phyloP scores from a whole-genome alignment of 2,113 vertebrate species.

The Neodontobutis hainanensis region DNA sequence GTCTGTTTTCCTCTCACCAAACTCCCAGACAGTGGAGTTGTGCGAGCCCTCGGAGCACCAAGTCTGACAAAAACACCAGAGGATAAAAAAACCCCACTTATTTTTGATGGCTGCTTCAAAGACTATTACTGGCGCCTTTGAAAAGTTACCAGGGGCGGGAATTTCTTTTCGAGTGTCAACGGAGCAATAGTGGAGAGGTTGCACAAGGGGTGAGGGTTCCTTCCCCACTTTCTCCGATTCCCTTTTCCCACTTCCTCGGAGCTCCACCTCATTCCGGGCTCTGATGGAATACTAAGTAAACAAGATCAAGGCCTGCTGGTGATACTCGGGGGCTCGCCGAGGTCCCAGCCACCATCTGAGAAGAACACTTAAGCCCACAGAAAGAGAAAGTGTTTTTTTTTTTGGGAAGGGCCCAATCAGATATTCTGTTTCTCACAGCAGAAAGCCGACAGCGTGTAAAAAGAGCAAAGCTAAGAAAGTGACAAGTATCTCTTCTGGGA shows the following conservation, averaged over 20 bases:
- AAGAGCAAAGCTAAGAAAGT: background rate
- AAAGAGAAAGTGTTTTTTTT: slow-evolving; percentile 34
- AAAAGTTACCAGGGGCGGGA: slow-evolving; percentile 68
- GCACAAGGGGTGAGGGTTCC: slow-evolving; percentile 23
- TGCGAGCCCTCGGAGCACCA: slow-evolving; percentile 49
- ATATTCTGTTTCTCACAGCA: slow-evolving; percentile 15
- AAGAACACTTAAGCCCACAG: slow-evolving; percentile 48
- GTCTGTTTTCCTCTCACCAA: slow-evolving; percentile 41
- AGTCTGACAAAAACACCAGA: slow-evolving; percentile 32
- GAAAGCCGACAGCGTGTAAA: slow-evolving; percentile 14
- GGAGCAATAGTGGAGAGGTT: slow-evolving; percentile 40
- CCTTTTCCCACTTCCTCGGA: background rate
- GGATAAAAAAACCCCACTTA: slow-evolving; percentile 36
- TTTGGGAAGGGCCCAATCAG: slow-evolving; percentile 34
- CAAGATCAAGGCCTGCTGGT: slow-evolving; percentile 51
- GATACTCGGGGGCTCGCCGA: slow-evolving; percentile 34
- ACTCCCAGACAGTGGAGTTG: slow-evolving; percentile 50
- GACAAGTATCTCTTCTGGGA: background rate
- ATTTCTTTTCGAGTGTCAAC: slow-evolving; percentile 47
- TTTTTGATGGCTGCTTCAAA: slow-evolving; percentile 76
- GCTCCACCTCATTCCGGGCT: slow-evolving; percentile 19
- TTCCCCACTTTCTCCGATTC: background rate
- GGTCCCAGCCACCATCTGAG: slow-evolving; percentile 29
- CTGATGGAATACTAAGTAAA: slow-evolving; percentile 64
- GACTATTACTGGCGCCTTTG: slow-evolving; percentile 64